Percentiles rank a stretch among this genome's conserved stretches.
These are phyloP conservation scores for Shinisaurus crocodilurus DNA, from an alignment of 2,113 vertebrate species.

Conservation along the genomic window DNA sequence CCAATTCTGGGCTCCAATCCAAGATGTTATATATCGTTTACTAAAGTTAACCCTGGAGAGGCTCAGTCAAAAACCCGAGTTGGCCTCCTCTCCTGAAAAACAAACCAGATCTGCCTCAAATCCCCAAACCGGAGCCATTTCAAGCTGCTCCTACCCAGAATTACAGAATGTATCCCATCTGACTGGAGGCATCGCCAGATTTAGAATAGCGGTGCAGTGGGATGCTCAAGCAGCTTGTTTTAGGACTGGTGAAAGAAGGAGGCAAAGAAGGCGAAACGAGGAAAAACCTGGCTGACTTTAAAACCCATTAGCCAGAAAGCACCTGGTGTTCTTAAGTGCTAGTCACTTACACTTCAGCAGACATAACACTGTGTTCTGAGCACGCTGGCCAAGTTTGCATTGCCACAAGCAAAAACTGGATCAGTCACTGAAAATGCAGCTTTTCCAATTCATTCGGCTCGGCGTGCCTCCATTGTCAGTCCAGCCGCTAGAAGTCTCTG, in stretches of 20 bases:
- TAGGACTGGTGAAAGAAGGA: neutral
- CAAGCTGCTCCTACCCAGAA: neutral
- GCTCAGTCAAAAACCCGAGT: neutral
- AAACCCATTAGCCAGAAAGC: neutral
- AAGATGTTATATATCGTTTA: neutral
- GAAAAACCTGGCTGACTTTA: neutral
- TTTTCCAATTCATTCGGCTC: slow-evolving; percentile 37
- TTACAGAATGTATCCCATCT: neutral
- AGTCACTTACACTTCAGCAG: slow-evolving; percentile 48
- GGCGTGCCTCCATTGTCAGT: neutral
- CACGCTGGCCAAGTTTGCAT: slow-evolving; percentile 36
- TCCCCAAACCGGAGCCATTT: neutral
- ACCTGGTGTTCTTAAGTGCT: slow-evolving; percentile 42
- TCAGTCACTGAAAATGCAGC: slow-evolving; percentile 48
- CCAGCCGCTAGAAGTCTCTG: slow-evolving; percentile 10
- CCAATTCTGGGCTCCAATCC: neutral
- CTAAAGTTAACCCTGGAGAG: neutral
- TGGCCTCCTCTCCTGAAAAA: neutral
- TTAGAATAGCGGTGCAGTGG: neutral
- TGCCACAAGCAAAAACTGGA: slow-evolving; percentile 57
- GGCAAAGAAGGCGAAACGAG: neutral
- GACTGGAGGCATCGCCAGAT: neutral
- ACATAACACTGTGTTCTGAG: slow-evolving; percentile 43
- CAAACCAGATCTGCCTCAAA: neutral
- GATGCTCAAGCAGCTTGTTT: neutral